Base-by-base conservation (phyloP, 2,797 vertebrate genomes). In the Etheostoma nigrum region DNA sequence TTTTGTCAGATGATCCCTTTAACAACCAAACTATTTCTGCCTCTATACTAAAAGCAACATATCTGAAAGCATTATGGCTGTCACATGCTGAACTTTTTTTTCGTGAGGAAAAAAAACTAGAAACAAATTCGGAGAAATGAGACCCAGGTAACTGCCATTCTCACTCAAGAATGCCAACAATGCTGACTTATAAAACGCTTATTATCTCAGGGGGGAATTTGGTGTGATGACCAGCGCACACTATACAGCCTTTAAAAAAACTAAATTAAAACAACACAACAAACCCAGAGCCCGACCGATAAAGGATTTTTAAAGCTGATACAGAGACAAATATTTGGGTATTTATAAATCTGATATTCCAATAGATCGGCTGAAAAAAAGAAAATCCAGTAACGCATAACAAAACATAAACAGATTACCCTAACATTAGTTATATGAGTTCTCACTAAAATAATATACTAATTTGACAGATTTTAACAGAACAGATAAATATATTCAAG, bases 141-240 rank as follows among this genome's bases (percentile, higher is more conserved):
- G 21, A 55, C 44, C 23, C 2, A 8, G 12, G 36, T 64, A 19
- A 48, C 21, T 45, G 42, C 47, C n/a, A 52, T 21, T 44, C 1
- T 47, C 11, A 45, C 36, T 65, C n/a, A 25, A 36, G 25, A 42
- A 69, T 65, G 40, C 27, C 23, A 30, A 55, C 23, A 33, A 78
- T 52, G 27, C 2, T 15, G 40, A 76, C 44, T 47, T 11, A 18
- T 62, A 33, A 53, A 47, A 40, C 10, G 11, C 21, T 47, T 14
- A 10, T 67, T 47, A 30, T 59, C 19, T 47, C 18, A 67, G 40
- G 16, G 6, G 0, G 12, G 51, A 40, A 21, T 67, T 36, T 52
- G 36, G 40, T 18, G 6, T 6, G 4, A 73, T 40, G 19, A 49
- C 23, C 19, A 12, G 42, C 1, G 4, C 14, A 45, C 33, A 23